A percentile compares a stretch with the other conserved stretches of the same genome.
These are phyloP conservation scores for Megaceryle alcyon DNA, from an alignment of 2,797 vertebrate species.

Conservation along the genomic window DNA sequence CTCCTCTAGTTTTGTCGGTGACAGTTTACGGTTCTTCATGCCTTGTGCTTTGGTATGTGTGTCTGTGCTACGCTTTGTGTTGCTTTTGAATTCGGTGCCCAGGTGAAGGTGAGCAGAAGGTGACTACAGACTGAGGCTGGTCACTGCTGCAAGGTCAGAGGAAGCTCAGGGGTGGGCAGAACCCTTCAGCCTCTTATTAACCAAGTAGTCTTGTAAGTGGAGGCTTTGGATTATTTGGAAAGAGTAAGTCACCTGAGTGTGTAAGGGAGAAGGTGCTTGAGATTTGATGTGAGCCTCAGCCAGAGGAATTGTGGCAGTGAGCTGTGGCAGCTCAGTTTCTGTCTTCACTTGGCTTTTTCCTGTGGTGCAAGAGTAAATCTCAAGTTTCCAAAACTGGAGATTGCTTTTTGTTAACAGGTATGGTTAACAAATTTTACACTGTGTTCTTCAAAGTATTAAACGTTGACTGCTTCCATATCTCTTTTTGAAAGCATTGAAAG, in stretches of 20 bases:
- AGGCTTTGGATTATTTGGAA: not conserved
- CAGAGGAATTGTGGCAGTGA: not conserved
- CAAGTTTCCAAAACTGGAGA: not conserved
- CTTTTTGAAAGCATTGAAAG: constrained; percentile 89
- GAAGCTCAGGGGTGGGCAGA: not conserved
- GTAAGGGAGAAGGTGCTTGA: not conserved
- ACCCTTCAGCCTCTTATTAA: not conserved
- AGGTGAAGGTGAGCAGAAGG: not conserved
- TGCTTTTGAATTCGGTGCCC: not conserved
- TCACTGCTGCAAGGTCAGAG: not conserved
- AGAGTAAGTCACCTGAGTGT: not conserved
- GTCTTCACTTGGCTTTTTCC: not conserved
- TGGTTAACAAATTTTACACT: not conserved
- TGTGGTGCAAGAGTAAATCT: not conserved
- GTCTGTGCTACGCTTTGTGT: not conserved
- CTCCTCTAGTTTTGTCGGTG: not conserved
- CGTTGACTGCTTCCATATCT: not conserved
- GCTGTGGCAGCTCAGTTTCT: not conserved
- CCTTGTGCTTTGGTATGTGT: accelerated
- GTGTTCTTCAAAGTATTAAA: not conserved
- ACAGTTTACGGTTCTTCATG: not conserved
- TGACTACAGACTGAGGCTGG: not conserved
- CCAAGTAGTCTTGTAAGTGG: not conserved
- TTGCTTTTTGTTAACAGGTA: not conserved
- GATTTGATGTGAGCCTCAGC: not conserved